Percentiles rank a stretch among this genome's conserved stretches.
Conservation (phyloP, 1,140 invertebrate species). For the Cydia strobilella region DNA sequence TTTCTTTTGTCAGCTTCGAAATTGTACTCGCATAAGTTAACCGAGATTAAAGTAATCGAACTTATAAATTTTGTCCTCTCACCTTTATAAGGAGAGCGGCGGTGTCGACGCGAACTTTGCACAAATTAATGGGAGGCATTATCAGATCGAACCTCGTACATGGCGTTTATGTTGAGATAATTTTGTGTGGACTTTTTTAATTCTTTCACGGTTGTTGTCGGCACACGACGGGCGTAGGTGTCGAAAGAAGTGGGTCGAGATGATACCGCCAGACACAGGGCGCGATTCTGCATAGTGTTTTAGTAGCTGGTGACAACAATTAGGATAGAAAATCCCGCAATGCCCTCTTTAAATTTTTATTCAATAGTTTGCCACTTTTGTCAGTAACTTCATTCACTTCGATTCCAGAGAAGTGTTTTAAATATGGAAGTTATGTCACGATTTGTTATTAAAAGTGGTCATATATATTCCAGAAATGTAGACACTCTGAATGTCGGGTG, state of each 20-base stretch:
- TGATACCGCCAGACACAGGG: slow-evolving; percentile 1
- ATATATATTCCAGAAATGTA: not conserved
- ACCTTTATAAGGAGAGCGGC: slow-evolving; percentile 75
- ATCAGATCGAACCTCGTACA: slow-evolving; percentile 77
- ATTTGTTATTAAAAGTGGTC: not conserved
- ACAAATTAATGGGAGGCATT: slow-evolving; percentile 78
- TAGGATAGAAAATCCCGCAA: too few relatives aligned
- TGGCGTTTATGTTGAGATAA: slow-evolving; percentile 79
- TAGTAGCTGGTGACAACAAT: not conserved
- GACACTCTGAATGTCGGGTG: not conserved
- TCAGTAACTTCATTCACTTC: too few relatives aligned
- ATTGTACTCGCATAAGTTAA: slow-evolving; percentile 80
- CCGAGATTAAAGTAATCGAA: slow-evolving; percentile 80
- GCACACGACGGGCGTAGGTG: slow-evolving; percentile 55
- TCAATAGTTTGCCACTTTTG: not conserved
- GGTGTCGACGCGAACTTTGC: slow-evolving; percentile 78
- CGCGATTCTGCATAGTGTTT: not conserved
- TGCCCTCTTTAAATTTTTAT: not conserved
- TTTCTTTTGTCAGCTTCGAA: slow-evolving; percentile 80
- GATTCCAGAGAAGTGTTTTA: not conserved
- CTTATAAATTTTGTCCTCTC: slow-evolving; percentile 80
- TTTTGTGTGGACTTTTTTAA: slow-evolving; percentile 73
- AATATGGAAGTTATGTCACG: not conserved
- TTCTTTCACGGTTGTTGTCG: slow-evolving; percentile 56
- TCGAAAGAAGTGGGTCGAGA: slow-evolving; percentile 44